These are phyloP conservation scores for Asarcornis scutulata DNA, from an alignment of 2,113 vertebrate genomes.

Conservation along the genomic window DNA sequence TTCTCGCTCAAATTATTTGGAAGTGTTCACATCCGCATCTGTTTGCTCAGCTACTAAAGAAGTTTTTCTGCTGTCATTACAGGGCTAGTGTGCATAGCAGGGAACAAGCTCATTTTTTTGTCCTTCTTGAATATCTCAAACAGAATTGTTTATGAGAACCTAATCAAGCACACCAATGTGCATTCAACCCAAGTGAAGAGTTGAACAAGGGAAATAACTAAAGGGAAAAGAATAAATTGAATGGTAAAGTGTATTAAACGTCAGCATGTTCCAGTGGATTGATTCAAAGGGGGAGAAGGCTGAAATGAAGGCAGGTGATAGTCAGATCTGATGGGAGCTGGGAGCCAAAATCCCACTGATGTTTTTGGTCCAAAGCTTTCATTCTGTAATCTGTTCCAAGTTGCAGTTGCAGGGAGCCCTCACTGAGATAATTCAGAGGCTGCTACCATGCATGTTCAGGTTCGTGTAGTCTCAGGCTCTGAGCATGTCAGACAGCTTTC, in stretches of 20 bases:
- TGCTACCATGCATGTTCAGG: background rate
- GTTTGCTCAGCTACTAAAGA: background rate
- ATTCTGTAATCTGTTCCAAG: background rate
- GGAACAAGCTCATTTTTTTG: background rate
- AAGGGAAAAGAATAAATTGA: background rate
- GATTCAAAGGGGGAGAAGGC: background rate
- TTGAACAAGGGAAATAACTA: background rate
- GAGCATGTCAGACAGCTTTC: background rate
- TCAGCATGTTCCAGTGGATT: background rate
- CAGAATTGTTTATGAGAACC: background rate
- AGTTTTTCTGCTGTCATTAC: background rate
- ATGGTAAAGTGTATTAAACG: background rate
- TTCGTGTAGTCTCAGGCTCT: background rate
- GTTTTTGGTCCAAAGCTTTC: background rate
- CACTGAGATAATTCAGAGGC: background rate
- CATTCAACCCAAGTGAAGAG: background rate
- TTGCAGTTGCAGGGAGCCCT: background rate
- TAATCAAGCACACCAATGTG: background rate
- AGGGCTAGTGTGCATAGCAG: background rate
- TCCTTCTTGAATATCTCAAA: background rate
- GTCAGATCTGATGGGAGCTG: background rate
- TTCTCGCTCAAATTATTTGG: background rate
- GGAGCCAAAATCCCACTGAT: background rate
- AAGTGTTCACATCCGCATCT: background rate
- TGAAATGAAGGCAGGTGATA: background rate